These are phyloP conservation scores for Eurystomus glaucurus DNA, from an alignment of 2,797 vertebrate species.

Conservation along the genomic window DNA sequence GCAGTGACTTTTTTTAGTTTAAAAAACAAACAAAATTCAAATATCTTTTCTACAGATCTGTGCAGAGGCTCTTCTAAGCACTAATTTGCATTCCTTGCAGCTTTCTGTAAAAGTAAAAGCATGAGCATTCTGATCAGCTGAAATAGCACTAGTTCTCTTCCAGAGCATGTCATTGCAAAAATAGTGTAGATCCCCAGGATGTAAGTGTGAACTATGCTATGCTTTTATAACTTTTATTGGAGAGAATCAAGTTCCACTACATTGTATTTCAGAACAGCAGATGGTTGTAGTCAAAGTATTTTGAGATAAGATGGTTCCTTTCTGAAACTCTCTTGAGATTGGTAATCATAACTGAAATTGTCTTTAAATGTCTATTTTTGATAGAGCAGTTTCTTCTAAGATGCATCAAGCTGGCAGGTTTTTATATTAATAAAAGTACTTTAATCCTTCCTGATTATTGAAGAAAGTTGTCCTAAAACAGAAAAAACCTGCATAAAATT, in stretches of 20 bases:
- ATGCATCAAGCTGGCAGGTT: not conserved
- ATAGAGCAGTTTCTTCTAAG: not conserved
- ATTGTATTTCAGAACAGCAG: slow-evolving; percentile 4
- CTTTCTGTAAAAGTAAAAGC: not conserved
- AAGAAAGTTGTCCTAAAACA: not conserved
- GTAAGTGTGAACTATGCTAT: not conserved
- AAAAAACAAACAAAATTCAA: not conserved
- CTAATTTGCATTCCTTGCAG: not conserved
- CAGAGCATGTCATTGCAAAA: not conserved
- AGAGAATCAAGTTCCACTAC: not conserved
- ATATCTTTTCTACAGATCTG: not conserved
- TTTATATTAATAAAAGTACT: not conserved
- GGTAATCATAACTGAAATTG: not conserved
- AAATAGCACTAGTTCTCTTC: not conserved
- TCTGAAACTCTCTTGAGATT: slow-evolving; percentile 18
- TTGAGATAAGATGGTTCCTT: not conserved
- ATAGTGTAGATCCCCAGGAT: not conserved
- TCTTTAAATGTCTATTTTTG: slow-evolving; percentile 12
- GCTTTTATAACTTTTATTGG: not conserved
- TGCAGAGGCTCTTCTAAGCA: not conserved
- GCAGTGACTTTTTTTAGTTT: not conserved
- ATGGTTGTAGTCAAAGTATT: not conserved
- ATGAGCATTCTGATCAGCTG: not conserved
- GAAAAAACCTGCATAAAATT: not conserved
- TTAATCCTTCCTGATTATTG: not conserved